Evolutionary conservation across 2,888 invertebrate species (phyloP), one percentile per base, ranked within the genome.

Genomic region (Yponomeuta evonymella): DNA sequence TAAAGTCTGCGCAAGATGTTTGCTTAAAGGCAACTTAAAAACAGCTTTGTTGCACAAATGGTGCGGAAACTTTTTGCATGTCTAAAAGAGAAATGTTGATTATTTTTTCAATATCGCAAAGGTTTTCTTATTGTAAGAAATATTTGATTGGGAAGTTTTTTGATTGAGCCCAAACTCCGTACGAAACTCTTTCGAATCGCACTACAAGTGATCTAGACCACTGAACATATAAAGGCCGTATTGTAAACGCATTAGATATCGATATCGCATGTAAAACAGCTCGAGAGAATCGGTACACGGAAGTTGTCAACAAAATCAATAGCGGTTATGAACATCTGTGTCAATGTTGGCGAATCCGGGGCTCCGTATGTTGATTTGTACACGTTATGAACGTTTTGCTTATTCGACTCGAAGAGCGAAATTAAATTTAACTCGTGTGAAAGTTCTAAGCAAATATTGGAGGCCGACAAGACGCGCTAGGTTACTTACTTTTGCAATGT

Each of bases 81-180:
- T 43, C 43, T 67, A 67, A 58, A 67, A 67, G 43, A 67, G 65
- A 65, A 29, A 67, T 48, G 48, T 67, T 67, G 67, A 48, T 48
- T 67, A 67, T 67, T 67, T 67, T 23, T 67, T 67, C 67, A 67
- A 67, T 67, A 67, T 75, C 75, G 75, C 78, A 76, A 48, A 67
- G 67, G 67, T 43, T 48, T 67, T 78, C 75, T 73, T 75, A 75
- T 79, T 78, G 75, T 79, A 77, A 81, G 78, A 81, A 81, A 79
- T 81, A 81, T 79, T 81, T 78, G 80, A 82, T 82, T 81, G 79
- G 73, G 75, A 80, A 82, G 81, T 79, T 82, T 77, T 78, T 73
- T 78, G 77, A 82, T 81, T 78, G 80, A 81, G 78, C 75, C 74
- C 74, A 71, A 79, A 79, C 76, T 78, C 36, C n/a, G n/a, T 23